Percentiles rank a stretch among this genome's conserved stretches.
Conservation (phyloP, 2,888 invertebrate species). For the Acanthosepion pharaonis region DNA sequence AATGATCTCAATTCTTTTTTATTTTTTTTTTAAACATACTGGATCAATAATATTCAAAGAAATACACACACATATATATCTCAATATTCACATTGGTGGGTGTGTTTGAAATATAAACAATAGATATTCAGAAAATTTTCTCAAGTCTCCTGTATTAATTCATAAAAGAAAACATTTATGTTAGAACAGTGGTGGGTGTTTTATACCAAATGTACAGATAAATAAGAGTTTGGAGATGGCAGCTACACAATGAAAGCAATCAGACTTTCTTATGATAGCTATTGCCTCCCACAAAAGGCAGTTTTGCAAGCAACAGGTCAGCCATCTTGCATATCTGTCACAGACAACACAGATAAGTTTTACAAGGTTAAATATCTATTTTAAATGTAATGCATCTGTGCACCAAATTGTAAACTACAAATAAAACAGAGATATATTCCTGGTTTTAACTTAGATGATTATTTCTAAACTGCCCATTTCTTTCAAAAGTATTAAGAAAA, state of each 20-base stretch:
- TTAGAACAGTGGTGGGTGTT: background rate
- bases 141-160: background rate
- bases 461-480: no score
- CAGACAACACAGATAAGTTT: background rate
- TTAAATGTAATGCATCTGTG: background rate
- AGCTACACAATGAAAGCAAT: slow-evolving; percentile 1
- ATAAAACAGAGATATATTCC: no score
- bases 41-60: background rate
- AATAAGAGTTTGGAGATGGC: background rate
- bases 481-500: no score
- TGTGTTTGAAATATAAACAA: background rate
- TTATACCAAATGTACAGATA: background rate
- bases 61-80: background rate
- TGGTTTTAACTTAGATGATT: no score
- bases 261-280: background rate
- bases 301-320: background rate
- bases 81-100: background rate
- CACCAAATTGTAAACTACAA: background rate
- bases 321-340: slow-evolving; percentile 5
- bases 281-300: background rate
- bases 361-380: background rate
- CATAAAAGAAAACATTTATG: background rate
- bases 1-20: background rate
- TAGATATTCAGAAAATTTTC: background rate
- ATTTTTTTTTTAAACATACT: background rate